phyloP scores from a whole-genome alignment of 2,888 invertebrate genomes.

The Xanthia togata region DNA sequence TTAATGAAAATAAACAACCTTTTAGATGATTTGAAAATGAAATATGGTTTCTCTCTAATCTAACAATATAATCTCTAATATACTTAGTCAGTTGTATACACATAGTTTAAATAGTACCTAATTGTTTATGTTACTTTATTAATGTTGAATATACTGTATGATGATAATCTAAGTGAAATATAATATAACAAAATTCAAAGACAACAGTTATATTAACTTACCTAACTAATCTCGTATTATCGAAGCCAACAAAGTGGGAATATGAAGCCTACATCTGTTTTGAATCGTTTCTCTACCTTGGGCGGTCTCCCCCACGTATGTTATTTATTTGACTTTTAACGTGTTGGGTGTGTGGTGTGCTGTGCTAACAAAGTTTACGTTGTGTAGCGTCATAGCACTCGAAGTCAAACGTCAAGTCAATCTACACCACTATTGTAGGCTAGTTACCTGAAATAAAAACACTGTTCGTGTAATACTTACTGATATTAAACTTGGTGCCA shows the following conservation, averaged over 20 bases:
- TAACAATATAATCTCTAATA: no score
- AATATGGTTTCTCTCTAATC: slow-evolving; percentile 11
- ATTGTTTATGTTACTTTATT: no score
- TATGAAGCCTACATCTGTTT: slow-evolving; percentile 58
- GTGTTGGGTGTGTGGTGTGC: slow-evolving; percentile 54
- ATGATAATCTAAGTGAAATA: background rate
- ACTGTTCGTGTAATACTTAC: background rate
- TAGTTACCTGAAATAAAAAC: slow-evolving; percentile 7
- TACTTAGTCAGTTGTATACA: no score
- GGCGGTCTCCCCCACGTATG: slow-evolving; percentile 19
- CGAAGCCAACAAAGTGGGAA: slow-evolving; percentile 34
- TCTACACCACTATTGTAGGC: background rate
- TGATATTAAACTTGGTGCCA: background rate
- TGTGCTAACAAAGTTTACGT: slow-evolving; percentile 50
- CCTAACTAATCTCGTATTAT: slow-evolving; percentile 32
- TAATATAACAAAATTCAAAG: slow-evolving; percentile 22
- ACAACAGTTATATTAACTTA: slow-evolving; percentile 11
- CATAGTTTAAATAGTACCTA: no score
- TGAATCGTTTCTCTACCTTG: slow-evolving; percentile 27
- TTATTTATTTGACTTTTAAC: slow-evolving; percentile 52
- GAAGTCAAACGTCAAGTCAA: slow-evolving; percentile 45
- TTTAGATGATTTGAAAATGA: slow-evolving; percentile 12
- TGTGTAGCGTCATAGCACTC: slow-evolving; percentile 27
- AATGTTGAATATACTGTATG: no score
- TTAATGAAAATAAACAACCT: slow-evolving; percentile 16